These are phyloP conservation scores for Tipula confusa DNA, from an alignment of 2,888 invertebrate genomes.

Conservation along the genomic window DNA sequence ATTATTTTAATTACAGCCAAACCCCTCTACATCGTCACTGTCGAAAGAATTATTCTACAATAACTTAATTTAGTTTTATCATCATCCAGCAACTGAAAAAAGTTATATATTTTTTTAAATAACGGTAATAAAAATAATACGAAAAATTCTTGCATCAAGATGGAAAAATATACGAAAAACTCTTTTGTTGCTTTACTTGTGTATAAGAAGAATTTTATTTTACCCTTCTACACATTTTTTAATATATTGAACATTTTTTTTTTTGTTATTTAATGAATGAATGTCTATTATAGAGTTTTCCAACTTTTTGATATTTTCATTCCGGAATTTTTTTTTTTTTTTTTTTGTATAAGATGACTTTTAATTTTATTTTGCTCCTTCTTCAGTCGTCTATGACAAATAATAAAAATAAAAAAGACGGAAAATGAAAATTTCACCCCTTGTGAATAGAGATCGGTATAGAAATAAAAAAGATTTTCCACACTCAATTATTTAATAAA, in stretches of 20 bases:
- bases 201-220: neutral
- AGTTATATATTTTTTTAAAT: neutral
- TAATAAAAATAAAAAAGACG: neutral
- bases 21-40: neutral
- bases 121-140: neutral
- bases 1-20: neutral
- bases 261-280: neutral
- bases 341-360: neutral
- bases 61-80: conserved; percentile 20
- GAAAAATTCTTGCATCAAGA: neutral
- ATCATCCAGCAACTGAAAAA: neutral
- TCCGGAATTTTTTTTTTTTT: neutral
- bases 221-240: neutral
- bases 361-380: conserved; percentile 1
- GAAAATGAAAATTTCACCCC: neutral
- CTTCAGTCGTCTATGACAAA: neutral
- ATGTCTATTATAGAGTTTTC: conserved; percentile 20
- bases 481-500: conserved; percentile 12
- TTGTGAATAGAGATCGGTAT: neutral
- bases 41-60: neutral
- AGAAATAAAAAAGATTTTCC: neutral
- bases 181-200: neutral
- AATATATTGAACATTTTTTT: neutral
- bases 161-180: neutral
- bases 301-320: conserved; percentile 20